Evolutionary conservation across 2,113 vertebrate genomes (phyloP).

Genomic region (Callocephalon fimbriatum): DNA sequence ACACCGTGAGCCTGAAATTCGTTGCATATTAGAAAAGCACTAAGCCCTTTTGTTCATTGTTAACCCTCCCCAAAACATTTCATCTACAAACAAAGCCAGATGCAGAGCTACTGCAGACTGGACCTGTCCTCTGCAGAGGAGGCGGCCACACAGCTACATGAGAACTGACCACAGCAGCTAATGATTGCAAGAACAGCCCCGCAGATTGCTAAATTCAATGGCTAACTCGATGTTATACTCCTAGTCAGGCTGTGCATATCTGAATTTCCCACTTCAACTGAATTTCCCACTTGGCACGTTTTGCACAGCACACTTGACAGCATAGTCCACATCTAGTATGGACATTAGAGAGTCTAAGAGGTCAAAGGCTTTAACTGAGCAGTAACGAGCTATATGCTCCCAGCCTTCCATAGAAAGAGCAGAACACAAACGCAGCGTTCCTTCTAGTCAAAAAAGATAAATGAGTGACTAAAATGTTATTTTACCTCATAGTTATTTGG

Average conservation of each 20-base stretch:
- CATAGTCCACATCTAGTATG: not conserved
- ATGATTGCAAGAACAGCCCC: not conserved
- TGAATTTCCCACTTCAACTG: not conserved
- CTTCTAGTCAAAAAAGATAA: not conserved
- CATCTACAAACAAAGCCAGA: not conserved
- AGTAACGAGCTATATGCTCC: rapidly evolving
- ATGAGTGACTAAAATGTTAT: not conserved
- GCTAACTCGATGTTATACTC: not conserved
- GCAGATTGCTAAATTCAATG: not conserved
- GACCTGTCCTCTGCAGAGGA: not conserved
- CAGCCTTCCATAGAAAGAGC: not conserved
- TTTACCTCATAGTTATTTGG: slow-evolving; percentile 59
- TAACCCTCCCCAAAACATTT: not conserved
- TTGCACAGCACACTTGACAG: not conserved
- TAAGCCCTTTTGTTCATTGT: not conserved
- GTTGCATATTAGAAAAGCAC: rapidly evolving
- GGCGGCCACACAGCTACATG: not conserved
- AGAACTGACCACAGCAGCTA: rapidly evolving
- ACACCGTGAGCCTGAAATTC: not conserved
- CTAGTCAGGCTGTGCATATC: rapidly evolving
- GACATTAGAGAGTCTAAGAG: not conserved
- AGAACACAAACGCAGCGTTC: not conserved
- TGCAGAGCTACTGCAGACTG: not conserved
- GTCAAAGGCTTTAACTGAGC: not conserved
- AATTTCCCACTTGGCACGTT: not conserved